These are phyloP conservation scores for Ptilonorhynchus violaceus DNA, from an alignment of 2,113 vertebrate genomes.

Conservation along the genomic window DNA sequence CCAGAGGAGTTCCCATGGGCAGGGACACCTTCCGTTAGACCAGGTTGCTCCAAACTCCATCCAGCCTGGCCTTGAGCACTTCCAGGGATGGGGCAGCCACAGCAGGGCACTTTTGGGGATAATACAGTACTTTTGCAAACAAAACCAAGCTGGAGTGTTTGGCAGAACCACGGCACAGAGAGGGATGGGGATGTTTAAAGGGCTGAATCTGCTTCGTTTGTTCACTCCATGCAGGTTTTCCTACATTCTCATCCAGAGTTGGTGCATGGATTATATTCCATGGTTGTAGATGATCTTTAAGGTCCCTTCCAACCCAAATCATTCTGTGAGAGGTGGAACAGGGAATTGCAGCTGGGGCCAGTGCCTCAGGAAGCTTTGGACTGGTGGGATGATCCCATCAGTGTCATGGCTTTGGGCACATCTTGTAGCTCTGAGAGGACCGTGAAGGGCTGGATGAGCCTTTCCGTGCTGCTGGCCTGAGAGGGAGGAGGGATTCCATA, in stretches of 20 bases:
- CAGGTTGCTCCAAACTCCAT: not conserved
- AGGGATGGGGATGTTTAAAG: too few species aligned
- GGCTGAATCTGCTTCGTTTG: not conserved
- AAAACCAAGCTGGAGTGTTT: not conserved
- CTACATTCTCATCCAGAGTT: fast-evolving
- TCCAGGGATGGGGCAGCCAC: not conserved
- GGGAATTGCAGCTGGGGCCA: not conserved
- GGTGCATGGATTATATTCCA: not conserved
- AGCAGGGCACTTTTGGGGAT: not conserved
- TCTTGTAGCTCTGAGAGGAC: not conserved
- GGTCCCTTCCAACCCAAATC: not conserved
- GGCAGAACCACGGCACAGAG: not conserved
- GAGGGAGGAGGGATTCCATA: not conserved
- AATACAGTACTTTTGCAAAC: not conserved
- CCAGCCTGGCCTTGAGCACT: not conserved
- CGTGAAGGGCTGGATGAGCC: fast-evolving
- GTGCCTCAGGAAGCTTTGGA: not conserved
- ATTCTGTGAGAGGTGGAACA: not conserved
- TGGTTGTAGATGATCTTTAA: not conserved
- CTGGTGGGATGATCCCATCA: not conserved
- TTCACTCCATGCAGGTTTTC: not conserved
- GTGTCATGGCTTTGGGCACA: not conserved
- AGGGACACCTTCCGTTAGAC: not conserved
- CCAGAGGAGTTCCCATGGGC: not conserved
- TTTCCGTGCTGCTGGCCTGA: not conserved